Evolutionary conservation across 2,113 vertebrate genomes (phyloP), one percentile per base, ranked within the genome.

Genomic region (Leucoraja erinaceus): DNA sequence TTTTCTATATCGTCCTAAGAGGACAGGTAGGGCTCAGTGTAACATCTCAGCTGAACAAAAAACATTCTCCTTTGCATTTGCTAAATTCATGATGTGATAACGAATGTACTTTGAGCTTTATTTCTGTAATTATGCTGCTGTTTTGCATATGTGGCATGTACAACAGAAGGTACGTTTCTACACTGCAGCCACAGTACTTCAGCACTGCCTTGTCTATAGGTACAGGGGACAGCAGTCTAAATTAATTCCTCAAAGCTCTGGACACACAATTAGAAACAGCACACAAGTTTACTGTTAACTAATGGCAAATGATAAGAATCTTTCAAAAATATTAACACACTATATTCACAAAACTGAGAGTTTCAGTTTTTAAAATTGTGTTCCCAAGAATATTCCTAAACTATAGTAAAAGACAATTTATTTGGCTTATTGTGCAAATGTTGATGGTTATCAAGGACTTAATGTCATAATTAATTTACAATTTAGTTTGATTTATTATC

Each of bases 381-480:
- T 66, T 90, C 38, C 22, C 18, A 90, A 70, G 61, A 6, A 70
- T 68, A 70, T 63, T 90, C 31, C n/a, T 38, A 38, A 90, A 18
- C 63, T 38, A 68, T 90, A 68, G 38, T 70, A 28, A 70, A 90
- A 90, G 16, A 28, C 68, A 90, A 90, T 90, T 90, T 33, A 61
- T 70, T 90, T 70, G 7, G 31, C 38, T 90, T 66, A 90, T 90
- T 90, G 66, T 70, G 86, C 61, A 90, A 90, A 38, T 70, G n/a
- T 90, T 66, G 63, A 38, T 63, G 68, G 61, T 90, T 90, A 70
- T 68, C 86, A 0, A 31, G 20, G 86, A 68, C 11, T 68, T 90
- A 90, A 61, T 70, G 86, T 33, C 86, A 90, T 70, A 68, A 90
- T 61, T 90, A 31, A 18, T 90, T 90, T 70, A 31, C 86, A 68